Percentiles rank a stretch among this genome's conserved stretches.
Evolutionary conservation across 2,113 vertebrate genomes (phyloP).

Genomic region (Leptocoma aspasia): DNA sequence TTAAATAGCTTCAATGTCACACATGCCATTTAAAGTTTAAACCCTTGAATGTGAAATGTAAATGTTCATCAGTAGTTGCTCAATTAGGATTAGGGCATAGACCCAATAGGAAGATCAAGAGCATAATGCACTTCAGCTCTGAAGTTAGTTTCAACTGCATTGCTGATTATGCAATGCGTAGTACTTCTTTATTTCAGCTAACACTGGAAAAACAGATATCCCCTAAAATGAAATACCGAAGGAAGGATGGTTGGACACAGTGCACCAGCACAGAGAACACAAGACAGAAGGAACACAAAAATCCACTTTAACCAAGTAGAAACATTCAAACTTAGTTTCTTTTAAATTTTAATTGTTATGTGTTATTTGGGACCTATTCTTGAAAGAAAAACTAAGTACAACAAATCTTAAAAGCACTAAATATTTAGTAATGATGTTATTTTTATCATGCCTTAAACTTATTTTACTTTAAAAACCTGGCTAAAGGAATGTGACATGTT

Average conservation of each 20-base stretch:
- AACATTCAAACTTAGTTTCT: slow-evolving; percentile 61
- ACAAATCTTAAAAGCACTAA: not conserved
- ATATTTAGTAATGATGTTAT: not conserved
- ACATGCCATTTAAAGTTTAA: slow-evolving; percentile 81
- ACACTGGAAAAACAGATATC: slow-evolving; percentile 39
- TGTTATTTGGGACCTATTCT: slow-evolving; percentile 39
- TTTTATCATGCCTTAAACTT: not conserved
- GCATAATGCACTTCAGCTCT: slow-evolving; percentile 33
- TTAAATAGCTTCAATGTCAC: slow-evolving; percentile 93
- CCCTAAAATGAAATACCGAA: slow-evolving; percentile 66
- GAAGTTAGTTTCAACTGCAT: slow-evolving; percentile 15
- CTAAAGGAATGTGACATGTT: not conserved
- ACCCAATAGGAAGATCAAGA: slow-evolving; percentile 31
- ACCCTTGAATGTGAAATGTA: not conserved
- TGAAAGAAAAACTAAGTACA: not conserved
- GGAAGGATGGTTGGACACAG: slow-evolving; percentile 84
- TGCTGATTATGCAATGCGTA: not conserved
- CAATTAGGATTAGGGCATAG: not conserved
- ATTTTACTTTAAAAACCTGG: slow-evolving; percentile 17
- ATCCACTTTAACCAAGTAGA: slow-evolving; percentile 79
- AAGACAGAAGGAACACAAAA: slow-evolving; percentile 84
- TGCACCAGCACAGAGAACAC: slow-evolving; percentile 77
- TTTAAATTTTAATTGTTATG: slow-evolving; percentile 25
- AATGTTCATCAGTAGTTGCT: slow-evolving; percentile 22
- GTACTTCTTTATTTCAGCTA: slow-evolving; percentile 14